phyloP scores from a whole-genome alignment of 2,888 invertebrate genomes.

The Apocheima hispidaria region DNA sequence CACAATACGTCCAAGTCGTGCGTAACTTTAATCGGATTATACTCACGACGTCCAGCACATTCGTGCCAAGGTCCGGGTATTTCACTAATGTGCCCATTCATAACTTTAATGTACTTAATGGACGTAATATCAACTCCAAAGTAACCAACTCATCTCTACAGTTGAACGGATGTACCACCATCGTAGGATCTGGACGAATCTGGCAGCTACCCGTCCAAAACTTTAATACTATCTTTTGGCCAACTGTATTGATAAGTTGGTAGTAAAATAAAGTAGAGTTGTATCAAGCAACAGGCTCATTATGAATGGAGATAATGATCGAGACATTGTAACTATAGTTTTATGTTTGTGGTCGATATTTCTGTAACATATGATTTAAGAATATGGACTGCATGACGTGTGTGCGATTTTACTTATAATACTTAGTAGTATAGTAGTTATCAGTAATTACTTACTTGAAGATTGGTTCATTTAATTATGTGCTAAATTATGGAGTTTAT shows the following conservation, averaged over 20 bases:
- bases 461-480: slow-evolving; percentile 16
- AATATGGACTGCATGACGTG: slow-evolving; percentile 3
- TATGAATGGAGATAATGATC: slow-evolving; percentile 18
- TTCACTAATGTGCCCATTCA: slow-evolving; percentile 44
- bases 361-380: slow-evolving; percentile 7
- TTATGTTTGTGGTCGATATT: not conserved
- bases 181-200: not conserved
- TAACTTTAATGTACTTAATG: slow-evolving; percentile 34
- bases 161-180: not conserved
- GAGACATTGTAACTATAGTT: slow-evolving; percentile 1
- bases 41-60: slow-evolving; percentile 41
- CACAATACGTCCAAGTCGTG: slow-evolving; percentile 11
- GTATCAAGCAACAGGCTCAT: slow-evolving; percentile 9
- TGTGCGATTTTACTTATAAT: not conserved
- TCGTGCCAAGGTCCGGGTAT: slow-evolving; percentile 45
- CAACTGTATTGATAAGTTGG: not conserved
- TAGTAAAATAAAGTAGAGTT: not conserved
- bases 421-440: not conserved
- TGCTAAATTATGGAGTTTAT: slow-evolving; percentile 14
- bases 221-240: not conserved
- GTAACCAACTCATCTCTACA: not conserved
- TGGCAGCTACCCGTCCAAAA: not conserved
- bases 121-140: slow-evolving; percentile 8
- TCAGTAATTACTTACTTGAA: slow-evolving; percentile 9
- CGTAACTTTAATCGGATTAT: slow-evolving; percentile 37